Evolutionary conservation across 37 sponge, comb jelly and placozoan species (phyloP), one percentile per base, ranked within the genome.

Genomic region (Ephydatia muelleri): DNA sequence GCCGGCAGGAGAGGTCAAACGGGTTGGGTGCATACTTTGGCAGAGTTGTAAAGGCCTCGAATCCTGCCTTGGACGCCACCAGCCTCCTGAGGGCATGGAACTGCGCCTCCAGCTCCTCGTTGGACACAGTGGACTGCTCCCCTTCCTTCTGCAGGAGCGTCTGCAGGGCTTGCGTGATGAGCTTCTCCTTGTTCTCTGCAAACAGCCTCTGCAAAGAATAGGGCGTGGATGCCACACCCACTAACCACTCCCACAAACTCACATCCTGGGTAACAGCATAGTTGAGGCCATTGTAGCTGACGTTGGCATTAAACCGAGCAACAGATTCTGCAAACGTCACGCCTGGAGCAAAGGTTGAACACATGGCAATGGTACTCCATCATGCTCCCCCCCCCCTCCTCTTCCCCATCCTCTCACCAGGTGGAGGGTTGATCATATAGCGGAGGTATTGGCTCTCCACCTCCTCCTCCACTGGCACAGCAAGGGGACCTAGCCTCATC

Each of bases 151-250:
- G 21, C 5, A 98, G 83, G 12, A 97, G 91, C 21, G 97, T 78
- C 5, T 48, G 75, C 49, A 99, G 91, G 0, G 97, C 91, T 16
- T 70, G 83, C 31, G 88, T 91, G 76, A 99, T 99, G 34, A 99
- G 92, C 78, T 90, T 90, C 92, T 99, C 99, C 81, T 99, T 99
- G 85, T 99, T 99, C 88, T 99, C 99, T 28, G 94, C 85, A 85
- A 99, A 99, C 38, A 99, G 80, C 13, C 99, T 95, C 39, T 82
- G 38, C 2, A 65, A 32, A 28, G 14, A 14, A 26, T 9, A 33
- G 72, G 16, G 29, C 13, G 14, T 1, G 25, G 1, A 33, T 33
- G 25, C 57, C 16, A 57, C 16, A 57, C 57, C 57, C 6, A 19
- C 57, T 72, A 31, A 67, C 43, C 57, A 49, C 28, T 11, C 34